phyloP scores from a whole-genome alignment of 2,113 vertebrate species.

The Tylochromis polylepis region DNA sequence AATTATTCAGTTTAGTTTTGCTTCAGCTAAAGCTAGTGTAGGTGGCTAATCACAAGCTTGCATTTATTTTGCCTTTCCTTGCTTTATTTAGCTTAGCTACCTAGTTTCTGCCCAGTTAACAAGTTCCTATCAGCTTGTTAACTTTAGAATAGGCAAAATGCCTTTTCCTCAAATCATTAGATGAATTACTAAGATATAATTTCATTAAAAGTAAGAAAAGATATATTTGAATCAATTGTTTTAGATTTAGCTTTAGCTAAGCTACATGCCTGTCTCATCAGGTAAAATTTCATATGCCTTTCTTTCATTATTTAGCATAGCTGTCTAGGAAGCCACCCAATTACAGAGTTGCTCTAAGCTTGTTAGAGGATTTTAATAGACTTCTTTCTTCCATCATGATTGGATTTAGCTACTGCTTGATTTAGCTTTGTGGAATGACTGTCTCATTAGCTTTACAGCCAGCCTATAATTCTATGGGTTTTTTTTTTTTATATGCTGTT shows the following conservation, averaged over 20 bases:
- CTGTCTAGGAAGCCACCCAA: neutral
- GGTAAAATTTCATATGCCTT: neutral
- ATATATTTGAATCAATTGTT: neutral
- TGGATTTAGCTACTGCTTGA: neutral
- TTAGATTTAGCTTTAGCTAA: neutral
- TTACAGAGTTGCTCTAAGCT: neutral
- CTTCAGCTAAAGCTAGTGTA: neutral
- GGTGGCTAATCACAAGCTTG: neutral
- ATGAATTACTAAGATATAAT: fast-evolving
- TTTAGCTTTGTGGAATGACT: neutral
- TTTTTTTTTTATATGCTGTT: neutral
- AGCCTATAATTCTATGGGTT: neutral
- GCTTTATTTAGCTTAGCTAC: neutral
- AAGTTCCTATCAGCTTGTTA: neutral
- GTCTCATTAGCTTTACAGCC: neutral
- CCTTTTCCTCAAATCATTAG: neutral
- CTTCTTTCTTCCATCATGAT: neutral
- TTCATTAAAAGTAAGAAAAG: neutral
- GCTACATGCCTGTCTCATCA: neutral
- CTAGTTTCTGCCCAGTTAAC: neutral
- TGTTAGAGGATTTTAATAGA: neutral
- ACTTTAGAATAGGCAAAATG: neutral
- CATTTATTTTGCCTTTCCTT: neutral
- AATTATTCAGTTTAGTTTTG: neutral
- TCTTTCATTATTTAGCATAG: neutral